A percentile compares a stretch with the other conserved stretches of the same genome.
Conservation (phyloP, 2,113 vertebrate genomes). For the Lethenteron camtschaticum region DNA sequence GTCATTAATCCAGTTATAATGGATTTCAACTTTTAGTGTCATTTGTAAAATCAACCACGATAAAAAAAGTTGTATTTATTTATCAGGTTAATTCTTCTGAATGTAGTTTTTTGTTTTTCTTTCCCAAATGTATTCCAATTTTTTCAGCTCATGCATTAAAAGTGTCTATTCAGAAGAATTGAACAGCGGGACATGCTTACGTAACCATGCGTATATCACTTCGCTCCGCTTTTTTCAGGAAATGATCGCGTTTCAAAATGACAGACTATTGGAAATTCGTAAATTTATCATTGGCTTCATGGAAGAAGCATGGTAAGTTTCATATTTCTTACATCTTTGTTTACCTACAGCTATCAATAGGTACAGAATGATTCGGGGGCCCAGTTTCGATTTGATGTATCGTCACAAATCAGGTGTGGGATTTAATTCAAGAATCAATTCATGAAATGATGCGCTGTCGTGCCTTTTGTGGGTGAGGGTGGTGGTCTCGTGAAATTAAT, state of each 20-base stretch:
- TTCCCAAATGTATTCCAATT: neutral
- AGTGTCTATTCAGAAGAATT: no score
- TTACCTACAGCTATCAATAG: no score
- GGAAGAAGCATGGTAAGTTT: slow-evolving; percentile 60
- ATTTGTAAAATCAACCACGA: neutral
- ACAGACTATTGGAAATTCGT: slow-evolving; percentile 64
- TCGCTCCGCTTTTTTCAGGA: slow-evolving; percentile 25
- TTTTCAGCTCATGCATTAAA: no score
- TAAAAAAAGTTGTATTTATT: neutral
- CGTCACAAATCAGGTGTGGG: no score
- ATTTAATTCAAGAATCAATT: no score
- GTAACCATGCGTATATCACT: neutral
- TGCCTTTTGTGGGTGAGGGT: no score
- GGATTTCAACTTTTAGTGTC: neutral
- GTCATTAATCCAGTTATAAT: no score
- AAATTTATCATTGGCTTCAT: slow-evolving; percentile 87
- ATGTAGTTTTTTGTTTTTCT: neutral
- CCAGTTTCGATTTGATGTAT: no score
- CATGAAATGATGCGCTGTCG: no score
- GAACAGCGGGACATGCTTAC: neutral
- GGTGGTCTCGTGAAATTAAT: no score
- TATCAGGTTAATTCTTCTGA: neutral
- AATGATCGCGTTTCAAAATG: slow-evolving; percentile 70
- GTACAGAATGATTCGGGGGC: no score
- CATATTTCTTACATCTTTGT: neutral